These are phyloP conservation scores for Erythrocercus mccallii DNA, from an alignment of 2,113 vertebrate genomes.

Conservation along the genomic window DNA sequence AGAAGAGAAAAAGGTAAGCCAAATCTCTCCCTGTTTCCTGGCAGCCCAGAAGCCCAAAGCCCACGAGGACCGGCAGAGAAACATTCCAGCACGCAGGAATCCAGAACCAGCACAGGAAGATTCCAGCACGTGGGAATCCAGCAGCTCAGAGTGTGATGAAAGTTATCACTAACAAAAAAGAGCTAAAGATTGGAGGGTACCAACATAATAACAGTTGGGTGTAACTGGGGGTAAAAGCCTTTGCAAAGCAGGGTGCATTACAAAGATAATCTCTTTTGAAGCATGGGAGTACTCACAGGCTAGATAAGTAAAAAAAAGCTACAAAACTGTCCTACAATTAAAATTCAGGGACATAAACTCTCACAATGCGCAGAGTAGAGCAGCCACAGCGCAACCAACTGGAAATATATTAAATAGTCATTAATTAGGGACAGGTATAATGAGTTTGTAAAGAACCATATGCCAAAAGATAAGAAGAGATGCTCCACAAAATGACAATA, in stretches of 20 bases:
- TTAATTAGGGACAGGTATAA: background rate
- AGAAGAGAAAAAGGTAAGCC: background rate
- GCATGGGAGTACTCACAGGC: rapidly evolving
- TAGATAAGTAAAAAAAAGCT: background rate
- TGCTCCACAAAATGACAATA: background rate
- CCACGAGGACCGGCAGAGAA: background rate
- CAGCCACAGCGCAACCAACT: background rate
- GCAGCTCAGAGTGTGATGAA: background rate
- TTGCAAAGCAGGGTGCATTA: background rate
- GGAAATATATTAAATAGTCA: background rate
- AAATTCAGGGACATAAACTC: background rate
- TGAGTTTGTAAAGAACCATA: background rate
- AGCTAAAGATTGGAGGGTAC: background rate
- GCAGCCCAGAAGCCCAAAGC: background rate
- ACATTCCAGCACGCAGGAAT: background rate
- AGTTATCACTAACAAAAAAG: background rate
- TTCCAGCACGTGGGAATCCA: background rate
- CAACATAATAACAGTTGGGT: rapidly evolving
- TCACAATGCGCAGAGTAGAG: background rate
- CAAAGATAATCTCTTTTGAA: background rate
- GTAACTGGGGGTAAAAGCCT: background rate
- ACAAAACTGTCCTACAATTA: background rate
- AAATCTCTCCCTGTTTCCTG: background rate
- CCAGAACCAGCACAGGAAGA: background rate
- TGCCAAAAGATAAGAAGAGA: background rate